Evolutionary conservation across 2,113 vertebrate species (phyloP).

Genomic region (Cinclus cinclus): DNA sequence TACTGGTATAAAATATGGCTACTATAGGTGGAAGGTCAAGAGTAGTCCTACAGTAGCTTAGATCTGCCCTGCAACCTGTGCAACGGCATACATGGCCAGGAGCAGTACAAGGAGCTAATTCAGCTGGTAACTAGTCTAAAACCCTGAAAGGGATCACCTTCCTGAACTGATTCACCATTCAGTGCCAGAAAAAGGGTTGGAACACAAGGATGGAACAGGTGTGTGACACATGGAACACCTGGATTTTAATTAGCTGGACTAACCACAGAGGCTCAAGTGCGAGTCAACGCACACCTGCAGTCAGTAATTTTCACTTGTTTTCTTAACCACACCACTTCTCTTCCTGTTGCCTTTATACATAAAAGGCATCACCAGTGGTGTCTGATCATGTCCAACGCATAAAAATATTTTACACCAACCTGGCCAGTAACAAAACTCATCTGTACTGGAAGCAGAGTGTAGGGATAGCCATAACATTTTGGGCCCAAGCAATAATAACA

Average conservation of each 20-base stretch:
- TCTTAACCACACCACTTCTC: not conserved
- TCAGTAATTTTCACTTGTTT: not conserved
- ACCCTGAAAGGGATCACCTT: not conserved
- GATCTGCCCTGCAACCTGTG: not conserved
- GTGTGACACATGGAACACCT: not conserved
- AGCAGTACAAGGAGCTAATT: not conserved
- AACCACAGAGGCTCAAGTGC: not conserved
- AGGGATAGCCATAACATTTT: not conserved
- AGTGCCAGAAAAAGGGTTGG: not conserved
- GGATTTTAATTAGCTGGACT: not conserved
- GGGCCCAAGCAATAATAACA: not conserved
- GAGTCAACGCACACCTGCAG: not conserved
- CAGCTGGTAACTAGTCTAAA: not conserved
- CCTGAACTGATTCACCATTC: not conserved
- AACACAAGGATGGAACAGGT: not conserved
- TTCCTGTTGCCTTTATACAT: not conserved
- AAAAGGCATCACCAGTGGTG: not conserved
- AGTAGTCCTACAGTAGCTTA: not conserved
- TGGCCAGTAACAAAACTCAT: not conserved
- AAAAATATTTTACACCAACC: not conserved
- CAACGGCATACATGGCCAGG: rapidly evolving
- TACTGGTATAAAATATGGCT: not conserved
- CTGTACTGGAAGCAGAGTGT: not conserved
- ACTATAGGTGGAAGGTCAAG: not conserved
- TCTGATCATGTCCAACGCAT: not conserved